These are phyloP conservation scores for Todiramphus saurophagus DNA, from an alignment of 2,113 vertebrate genomes.

Conservation along the genomic window DNA sequence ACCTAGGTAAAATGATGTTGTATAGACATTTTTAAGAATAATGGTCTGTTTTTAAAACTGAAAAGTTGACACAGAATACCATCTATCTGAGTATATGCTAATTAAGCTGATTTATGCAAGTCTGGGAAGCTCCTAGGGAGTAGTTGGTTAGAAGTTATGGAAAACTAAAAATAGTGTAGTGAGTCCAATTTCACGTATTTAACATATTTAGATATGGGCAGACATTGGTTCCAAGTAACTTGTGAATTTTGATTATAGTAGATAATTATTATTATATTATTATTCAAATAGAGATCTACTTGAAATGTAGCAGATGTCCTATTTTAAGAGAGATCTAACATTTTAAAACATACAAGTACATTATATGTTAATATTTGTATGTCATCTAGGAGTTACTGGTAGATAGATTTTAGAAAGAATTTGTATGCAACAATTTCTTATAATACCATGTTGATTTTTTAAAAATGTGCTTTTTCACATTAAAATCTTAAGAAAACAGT, in stretches of 20 bases:
- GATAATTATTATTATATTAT: not conserved
- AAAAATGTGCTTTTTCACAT: not conserved
- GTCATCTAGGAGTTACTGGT: not conserved
- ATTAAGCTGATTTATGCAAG: constrained; percentile 18
- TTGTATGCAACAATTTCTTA: not conserved
- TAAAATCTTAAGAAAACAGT: not conserved
- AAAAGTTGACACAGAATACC: not conserved
- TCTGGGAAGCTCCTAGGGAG: not conserved
- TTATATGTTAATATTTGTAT: not conserved
- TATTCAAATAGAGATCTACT: not conserved
- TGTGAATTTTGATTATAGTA: not conserved
- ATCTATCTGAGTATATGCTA: not conserved
- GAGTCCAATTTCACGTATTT: not conserved
- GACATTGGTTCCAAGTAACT: not conserved
- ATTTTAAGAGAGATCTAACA: not conserved
- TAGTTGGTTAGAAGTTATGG: not conserved
- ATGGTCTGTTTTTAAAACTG: not conserved
- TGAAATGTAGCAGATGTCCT: not conserved
- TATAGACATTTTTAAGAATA: not conserved
- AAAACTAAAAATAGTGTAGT: not conserved
- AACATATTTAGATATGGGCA: not conserved
- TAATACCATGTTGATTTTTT: not conserved
- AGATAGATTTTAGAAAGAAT: not conserved
- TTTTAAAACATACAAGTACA: not conserved
- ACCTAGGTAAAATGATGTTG: not conserved